A percentile compares a stretch with the other conserved stretches of the same genome.
Evolutionary conservation across 1,140 invertebrate genomes (phyloP).

Genomic region (Euura saliciscinereae): DNA sequence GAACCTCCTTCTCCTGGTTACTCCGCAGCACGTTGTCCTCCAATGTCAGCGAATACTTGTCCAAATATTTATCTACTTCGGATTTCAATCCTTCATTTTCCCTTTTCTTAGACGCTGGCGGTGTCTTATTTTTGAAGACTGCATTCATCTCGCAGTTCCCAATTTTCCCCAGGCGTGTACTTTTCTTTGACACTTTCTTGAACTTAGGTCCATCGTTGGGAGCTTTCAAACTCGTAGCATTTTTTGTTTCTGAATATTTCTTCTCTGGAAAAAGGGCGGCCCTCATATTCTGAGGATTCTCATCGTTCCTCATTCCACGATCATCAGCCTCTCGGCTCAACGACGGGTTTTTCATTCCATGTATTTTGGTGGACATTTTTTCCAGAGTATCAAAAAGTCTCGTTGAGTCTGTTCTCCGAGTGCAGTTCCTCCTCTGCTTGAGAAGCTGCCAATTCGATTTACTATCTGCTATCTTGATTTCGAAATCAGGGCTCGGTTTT

Average conservation of each 20-base stretch:
- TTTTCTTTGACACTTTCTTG: no score
- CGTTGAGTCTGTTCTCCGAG: constrained; percentile 17
- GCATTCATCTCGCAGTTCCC: no score
- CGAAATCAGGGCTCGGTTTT: no score
- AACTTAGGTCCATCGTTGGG: no score
- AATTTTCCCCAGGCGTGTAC: no score
- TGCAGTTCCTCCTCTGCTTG: constrained; percentile 14
- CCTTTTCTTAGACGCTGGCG: no score
- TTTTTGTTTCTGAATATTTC: not conserved
- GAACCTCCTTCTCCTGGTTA: not conserved
- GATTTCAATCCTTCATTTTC: constrained; percentile 5
- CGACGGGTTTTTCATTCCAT: constrained; percentile 27
- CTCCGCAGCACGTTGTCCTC: not conserved
- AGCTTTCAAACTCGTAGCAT: no score
- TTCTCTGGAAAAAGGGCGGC: not conserved
- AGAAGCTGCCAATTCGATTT: constrained; percentile 33
- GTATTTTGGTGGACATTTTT: constrained; percentile 22
- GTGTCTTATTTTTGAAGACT: no score
- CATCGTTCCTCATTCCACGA: not conserved
- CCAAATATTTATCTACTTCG: constrained; percentile 26
- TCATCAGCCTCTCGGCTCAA: not conserved
- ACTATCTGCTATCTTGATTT: not conserved
- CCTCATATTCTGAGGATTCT: not conserved
- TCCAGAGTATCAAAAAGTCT: constrained; percentile 31
- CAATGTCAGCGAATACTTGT: constrained; percentile 1